Evolutionary conservation across 2,888 invertebrate genomes (phyloP).

Genomic region (Rhyacophila evoluta): DNA sequence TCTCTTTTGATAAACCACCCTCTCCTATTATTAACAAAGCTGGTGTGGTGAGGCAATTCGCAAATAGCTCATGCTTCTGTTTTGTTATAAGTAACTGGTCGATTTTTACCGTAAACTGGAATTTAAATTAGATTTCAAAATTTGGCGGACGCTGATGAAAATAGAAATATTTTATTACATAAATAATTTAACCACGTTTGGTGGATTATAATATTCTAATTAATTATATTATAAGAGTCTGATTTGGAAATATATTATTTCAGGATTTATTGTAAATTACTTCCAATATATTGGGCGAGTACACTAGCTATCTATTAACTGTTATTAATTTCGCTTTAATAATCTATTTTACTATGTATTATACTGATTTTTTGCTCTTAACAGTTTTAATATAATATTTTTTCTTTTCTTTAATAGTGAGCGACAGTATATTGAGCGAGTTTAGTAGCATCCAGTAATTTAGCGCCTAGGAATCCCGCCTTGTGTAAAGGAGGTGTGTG

Average conservation of each 20-base stretch:
- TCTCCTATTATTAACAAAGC: background rate
- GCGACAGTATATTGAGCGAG: too few relatives aligned
- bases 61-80: background rate
- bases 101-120: background rate
- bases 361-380: too few relatives aligned
- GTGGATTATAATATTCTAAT: too few relatives aligned
- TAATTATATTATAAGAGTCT: too few relatives aligned
- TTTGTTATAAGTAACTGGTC: background rate
- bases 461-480: too few relatives aligned
- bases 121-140: background rate
- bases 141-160: background rate
- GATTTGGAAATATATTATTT: background rate
- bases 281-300: background rate
- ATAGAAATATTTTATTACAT: background rate
- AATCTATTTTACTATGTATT: too few relatives aligned
- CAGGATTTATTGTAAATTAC: background rate
- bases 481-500: too few relatives aligned
- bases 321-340: too few relatives aligned
- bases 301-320: too few relatives aligned
- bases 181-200: background rate
- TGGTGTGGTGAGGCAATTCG: background rate
- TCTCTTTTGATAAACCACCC: slow-evolving; percentile 6
- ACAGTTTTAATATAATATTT: too few relatives aligned
- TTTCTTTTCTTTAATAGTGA: too few relatives aligned
- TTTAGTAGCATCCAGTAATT: too few relatives aligned